phyloP scores from a whole-genome alignment of 2,888 invertebrate species.

The Sabatieria punctata region DNA sequence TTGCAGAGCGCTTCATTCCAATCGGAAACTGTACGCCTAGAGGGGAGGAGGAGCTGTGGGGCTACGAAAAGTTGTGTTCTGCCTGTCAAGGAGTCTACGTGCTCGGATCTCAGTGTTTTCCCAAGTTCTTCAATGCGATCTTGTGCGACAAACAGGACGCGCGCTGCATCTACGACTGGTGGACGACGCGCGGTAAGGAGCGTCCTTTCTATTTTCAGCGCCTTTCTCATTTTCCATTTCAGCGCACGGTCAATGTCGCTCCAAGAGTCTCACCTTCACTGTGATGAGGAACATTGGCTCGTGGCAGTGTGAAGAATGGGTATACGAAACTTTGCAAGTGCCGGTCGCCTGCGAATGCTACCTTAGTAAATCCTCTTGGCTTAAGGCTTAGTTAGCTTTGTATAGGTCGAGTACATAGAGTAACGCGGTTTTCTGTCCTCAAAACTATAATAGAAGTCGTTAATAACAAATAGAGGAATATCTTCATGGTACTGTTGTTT shows the following conservation, averaged over 20 bases:
- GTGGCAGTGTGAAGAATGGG: constrained; percentile 20
- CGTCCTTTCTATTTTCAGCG: constrained; percentile 4
- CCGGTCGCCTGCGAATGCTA: constrained; percentile 24
- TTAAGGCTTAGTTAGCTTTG: constrained; percentile 6
- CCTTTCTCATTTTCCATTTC: constrained; percentile 6
- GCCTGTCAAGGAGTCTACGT: constrained; percentile 20
- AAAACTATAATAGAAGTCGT: no score
- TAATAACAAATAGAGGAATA: no score
- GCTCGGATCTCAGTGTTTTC: constrained; percentile 20
- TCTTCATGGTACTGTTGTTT: no score
- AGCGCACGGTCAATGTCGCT: constrained; percentile 22
- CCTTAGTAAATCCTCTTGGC: constrained; percentile 18
- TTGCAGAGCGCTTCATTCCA: constrained; percentile 18
- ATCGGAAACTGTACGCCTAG: constrained; percentile 19
- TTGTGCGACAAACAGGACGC: constrained; percentile 19
- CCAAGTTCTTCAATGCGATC: constrained; percentile 22
- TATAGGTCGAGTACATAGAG: no score
- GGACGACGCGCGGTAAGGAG: constrained; percentile 15
- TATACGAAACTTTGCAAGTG: constrained; percentile 17
- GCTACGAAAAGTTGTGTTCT: constrained; percentile 19
- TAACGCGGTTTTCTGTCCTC: no score
- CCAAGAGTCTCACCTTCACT: constrained; percentile 18
- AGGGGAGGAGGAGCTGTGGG: constrained; percentile 17
- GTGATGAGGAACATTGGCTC: constrained; percentile 18
- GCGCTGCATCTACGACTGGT: constrained; percentile 21